Conservation (phyloP, 2,113 vertebrate genomes). For the Dicentrarchus labrax region DNA sequence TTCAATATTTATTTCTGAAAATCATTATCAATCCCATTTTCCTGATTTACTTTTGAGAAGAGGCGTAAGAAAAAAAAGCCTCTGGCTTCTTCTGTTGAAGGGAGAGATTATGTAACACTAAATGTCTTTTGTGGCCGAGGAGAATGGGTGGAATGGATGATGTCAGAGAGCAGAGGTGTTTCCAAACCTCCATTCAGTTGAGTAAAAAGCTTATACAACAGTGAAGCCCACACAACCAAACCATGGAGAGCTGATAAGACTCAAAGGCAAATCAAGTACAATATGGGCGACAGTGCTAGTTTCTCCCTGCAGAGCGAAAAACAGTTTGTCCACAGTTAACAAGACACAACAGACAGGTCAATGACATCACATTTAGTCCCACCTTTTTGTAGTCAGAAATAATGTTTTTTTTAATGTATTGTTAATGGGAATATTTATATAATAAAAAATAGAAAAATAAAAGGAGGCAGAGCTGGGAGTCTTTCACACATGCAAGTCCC, state of each 20-base stretch:
- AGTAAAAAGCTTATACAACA: conserved; percentile 57
- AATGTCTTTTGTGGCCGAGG: conserved; percentile 45
- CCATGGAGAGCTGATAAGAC: conserved; percentile 27
- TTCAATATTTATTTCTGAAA: conserved; percentile 48
- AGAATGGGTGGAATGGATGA: conserved; percentile 44
- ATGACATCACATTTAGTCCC: neutral
- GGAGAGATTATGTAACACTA: conserved; percentile 42
- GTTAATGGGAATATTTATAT: neutral
- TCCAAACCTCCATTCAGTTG: conserved; percentile 48
- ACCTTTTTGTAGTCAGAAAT: neutral
- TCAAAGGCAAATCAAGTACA: conserved; percentile 22
- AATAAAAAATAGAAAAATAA: no score
- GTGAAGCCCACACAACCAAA: conserved; percentile 31
- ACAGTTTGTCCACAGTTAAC: neutral
- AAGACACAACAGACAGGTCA: neutral
- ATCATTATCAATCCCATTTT: conserved; percentile 50
- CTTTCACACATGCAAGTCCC: no score
- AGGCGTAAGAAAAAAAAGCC: conserved; percentile 5
- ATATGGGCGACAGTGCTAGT: neutral
- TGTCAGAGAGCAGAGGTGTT: conserved; percentile 63
- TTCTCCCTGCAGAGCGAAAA: neutral
- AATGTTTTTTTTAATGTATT: neutral
- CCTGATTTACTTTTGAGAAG: conserved; percentile 26
- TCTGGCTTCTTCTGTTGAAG: neutral
- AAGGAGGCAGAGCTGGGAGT: no score